Evolutionary conservation across 2,797 vertebrate genomes (phyloP).

Genomic region (Channallabes apus): DNA sequence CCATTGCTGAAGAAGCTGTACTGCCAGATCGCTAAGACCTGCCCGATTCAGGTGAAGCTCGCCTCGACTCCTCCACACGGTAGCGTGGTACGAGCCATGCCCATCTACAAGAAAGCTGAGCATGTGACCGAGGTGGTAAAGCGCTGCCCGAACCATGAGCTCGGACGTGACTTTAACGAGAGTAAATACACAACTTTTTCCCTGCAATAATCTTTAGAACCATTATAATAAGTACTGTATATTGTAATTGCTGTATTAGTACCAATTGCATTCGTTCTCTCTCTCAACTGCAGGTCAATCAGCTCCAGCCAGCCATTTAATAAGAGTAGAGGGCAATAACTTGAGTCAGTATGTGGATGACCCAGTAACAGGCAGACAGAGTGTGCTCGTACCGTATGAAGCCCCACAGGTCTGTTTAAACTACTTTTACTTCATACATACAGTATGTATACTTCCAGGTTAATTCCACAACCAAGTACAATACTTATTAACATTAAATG

Average conservation of each 20-base stretch:
- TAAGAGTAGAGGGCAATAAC: slow-evolving; percentile 95
- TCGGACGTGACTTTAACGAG: slow-evolving; percentile 93
- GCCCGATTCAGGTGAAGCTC: slow-evolving; percentile 97
- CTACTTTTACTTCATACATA: neutral
- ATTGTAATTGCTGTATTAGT: neutral
- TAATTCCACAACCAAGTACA: neutral
- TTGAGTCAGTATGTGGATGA: slow-evolving; percentile 94
- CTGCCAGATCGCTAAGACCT: slow-evolving; percentile 98
- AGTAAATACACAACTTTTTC: slow-evolving; percentile 69
- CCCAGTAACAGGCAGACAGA: slow-evolving; percentile 91
- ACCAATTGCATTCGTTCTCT: neutral
- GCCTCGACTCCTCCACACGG: slow-evolving; percentile 84
- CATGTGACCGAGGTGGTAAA: slow-evolving; percentile 98
- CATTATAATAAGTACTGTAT: neutral
- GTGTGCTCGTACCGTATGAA: slow-evolving; percentile 92
- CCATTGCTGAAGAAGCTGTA: slow-evolving; percentile 97
- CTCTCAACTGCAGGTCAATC: slow-evolving; percentile 78
- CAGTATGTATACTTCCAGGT: neutral
- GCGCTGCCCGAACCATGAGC: slow-evolving; percentile 96
- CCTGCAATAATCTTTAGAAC: neutral
- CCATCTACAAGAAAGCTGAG: slow-evolving; percentile 96
- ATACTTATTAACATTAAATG: neutral
- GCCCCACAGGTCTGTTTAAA: slow-evolving; percentile 85
- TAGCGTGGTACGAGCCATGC: slow-evolving; percentile 93
- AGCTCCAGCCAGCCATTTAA: slow-evolving; percentile 94